Evolutionary conservation across 1,140 invertebrate species (phyloP).

Genomic region (Neomicropteryx cornuta): DNA sequence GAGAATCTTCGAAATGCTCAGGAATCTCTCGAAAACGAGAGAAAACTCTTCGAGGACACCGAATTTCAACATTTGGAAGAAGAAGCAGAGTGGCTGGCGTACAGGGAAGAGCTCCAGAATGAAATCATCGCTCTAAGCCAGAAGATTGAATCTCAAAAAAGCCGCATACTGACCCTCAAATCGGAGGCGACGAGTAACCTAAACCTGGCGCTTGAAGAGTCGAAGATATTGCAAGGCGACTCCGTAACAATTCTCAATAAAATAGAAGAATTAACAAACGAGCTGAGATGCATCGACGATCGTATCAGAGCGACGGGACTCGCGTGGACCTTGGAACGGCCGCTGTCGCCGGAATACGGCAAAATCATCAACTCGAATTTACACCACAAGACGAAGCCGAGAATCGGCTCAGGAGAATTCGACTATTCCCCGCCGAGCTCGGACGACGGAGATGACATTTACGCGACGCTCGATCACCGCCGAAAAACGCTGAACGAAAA

Average conservation of each 20-base stretch:
- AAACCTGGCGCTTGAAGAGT: constrained; percentile 48
- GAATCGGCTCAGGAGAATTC: constrained; percentile 36
- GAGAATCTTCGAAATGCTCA: constrained; percentile 52
- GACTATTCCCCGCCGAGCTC: constrained; percentile 37
- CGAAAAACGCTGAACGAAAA: constrained; percentile 32
- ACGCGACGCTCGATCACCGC: constrained; percentile 28
- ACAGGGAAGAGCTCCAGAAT: constrained; percentile 70
- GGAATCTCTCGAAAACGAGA: constrained; percentile 58
- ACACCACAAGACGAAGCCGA: no score
- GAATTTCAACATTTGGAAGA: constrained; percentile 91
- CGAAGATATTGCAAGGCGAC: constrained; percentile 49
- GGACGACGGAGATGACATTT: constrained; percentile 35
- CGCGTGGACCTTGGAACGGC: no score
- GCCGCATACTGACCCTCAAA: constrained; percentile 52
- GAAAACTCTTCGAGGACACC: constrained; percentile 79
- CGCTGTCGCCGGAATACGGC: no score
- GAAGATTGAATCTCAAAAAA: constrained; percentile 50
- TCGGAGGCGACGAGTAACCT: constrained; percentile 50
- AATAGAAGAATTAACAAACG: constrained; percentile 45
- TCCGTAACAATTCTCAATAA: constrained; percentile 46
- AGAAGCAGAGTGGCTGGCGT: constrained; percentile 69
- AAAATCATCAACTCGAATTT: no score
- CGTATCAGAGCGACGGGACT: no score
- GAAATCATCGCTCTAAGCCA: constrained; percentile 56
- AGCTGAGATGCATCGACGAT: no score